Percentiles rank a stretch among this genome's conserved stretches.
Evolutionary conservation across 30 jellyfish, hydroid and myxozoan genomes (phyloP).

Genomic region (Pelagia noctiluca): DNA sequence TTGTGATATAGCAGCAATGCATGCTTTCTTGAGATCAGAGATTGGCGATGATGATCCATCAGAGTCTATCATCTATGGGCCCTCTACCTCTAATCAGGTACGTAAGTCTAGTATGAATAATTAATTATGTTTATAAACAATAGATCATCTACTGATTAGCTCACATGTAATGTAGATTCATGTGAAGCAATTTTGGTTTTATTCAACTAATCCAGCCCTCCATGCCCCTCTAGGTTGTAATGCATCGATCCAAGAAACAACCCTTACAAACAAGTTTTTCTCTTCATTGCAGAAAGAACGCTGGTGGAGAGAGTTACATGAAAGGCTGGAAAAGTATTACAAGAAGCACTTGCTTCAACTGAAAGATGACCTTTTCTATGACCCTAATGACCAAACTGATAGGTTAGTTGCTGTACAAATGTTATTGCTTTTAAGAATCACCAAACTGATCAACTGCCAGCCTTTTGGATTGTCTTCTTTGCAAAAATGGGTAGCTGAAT

Average conservation of each 20-base stretch:
- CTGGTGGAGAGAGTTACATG: constrained; percentile 67
- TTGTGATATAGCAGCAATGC: constrained; percentile 27
- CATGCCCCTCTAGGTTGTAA: too few species aligned
- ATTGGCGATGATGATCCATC: neutral
- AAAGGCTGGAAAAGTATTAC: constrained; percentile 35
- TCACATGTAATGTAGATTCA: too few species aligned
- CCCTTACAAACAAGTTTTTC: neutral
- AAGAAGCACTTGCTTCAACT: constrained; percentile 6
- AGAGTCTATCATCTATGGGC: constrained; percentile 28
- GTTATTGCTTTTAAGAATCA: too few species aligned
- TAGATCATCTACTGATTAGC: neutral
- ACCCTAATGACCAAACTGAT: constrained; percentile 20
- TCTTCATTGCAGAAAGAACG: constrained; percentile 52
- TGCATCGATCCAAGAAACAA: too few species aligned
- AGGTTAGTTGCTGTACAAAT: constrained; percentile 21
- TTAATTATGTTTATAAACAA: neutral
- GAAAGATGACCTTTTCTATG: constrained; percentile 12
- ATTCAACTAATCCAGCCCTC: too few species aligned
- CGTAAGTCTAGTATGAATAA: neutral
- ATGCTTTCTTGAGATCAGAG: constrained; percentile 2
- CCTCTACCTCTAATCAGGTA: neutral
- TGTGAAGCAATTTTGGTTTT: too few species aligned
- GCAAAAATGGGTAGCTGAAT: neutral
- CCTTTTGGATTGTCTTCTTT: too few species aligned
- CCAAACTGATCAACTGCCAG: too few species aligned